These are phyloP conservation scores for Pseudotriccus pelzelni DNA, from an alignment of 2,797 vertebrate genomes.

Conservation along the genomic window DNA sequence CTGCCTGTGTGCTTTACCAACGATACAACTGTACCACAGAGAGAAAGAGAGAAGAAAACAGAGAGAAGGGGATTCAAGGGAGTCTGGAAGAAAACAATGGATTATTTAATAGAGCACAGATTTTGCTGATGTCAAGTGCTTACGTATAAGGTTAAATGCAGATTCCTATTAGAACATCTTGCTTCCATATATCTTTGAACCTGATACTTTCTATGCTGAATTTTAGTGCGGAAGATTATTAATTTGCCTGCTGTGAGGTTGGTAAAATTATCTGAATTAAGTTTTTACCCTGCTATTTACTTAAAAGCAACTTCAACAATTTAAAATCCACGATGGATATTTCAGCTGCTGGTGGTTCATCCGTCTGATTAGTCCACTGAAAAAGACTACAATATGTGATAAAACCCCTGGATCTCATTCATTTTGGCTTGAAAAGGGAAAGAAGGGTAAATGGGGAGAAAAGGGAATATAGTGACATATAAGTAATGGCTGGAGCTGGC, in stretches of 20 bases:
- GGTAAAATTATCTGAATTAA: neutral
- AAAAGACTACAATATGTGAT: neutral
- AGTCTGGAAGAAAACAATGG: neutral
- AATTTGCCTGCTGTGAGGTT: neutral
- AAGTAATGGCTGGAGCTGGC: neutral
- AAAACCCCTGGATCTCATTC: neutral
- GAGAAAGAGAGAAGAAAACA: neutral
- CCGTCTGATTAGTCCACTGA: neutral
- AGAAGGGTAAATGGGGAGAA: neutral
- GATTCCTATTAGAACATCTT: neutral
- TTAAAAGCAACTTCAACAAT: neutral
- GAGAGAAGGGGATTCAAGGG: neutral
- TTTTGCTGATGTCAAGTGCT: neutral
- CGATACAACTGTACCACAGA: neutral
- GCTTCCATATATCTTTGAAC: neutral
- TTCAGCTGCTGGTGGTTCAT: neutral
- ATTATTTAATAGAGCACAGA: neutral
- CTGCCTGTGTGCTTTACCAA: conserved; percentile 12
- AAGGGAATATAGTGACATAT: neutral
- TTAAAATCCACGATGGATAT: neutral
- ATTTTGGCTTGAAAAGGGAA: neutral
- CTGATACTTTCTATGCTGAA: neutral
- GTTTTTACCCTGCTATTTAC: neutral
- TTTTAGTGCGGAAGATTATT: neutral
- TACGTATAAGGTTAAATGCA: neutral